phyloP scores from a whole-genome alignment of 2,113 vertebrate genomes.

The Laterallus jamaicensis region DNA sequence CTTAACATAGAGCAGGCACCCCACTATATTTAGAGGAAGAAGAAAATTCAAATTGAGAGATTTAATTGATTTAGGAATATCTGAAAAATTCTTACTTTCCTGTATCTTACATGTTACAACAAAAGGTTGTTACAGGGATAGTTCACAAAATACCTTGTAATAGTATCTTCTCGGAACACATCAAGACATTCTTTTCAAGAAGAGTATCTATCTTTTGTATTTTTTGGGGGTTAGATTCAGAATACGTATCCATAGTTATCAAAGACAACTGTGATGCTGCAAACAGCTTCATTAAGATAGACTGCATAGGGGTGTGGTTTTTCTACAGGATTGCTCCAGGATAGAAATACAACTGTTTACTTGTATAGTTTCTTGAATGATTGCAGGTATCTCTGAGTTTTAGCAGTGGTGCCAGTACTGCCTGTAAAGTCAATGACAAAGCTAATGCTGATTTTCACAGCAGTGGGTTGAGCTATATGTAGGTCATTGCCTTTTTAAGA shows the following conservation, averaged over 20 bases:
- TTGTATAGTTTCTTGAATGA: background rate
- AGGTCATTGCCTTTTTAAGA: background rate
- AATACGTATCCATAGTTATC: background rate
- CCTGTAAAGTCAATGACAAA: background rate
- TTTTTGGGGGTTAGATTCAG: background rate
- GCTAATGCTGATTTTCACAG: background rate
- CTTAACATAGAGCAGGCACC: rapidly evolving
- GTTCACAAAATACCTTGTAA: background rate
- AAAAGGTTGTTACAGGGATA: background rate
- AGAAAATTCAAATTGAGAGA: background rate
- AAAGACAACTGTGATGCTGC: background rate
- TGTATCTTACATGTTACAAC: background rate
- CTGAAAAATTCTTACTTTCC: background rate
- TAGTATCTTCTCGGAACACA: background rate
- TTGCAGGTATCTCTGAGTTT: background rate
- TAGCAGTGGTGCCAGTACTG: background rate
- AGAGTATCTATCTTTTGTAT: background rate
- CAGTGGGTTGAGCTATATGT: background rate
- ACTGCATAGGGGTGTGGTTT: background rate
- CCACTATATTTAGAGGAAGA: background rate
- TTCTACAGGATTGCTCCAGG: background rate
- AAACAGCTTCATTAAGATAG: background rate
- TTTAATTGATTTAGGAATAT: background rate
- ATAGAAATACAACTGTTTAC: background rate
- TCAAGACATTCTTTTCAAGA: background rate